Evolutionary conservation across 2,888 invertebrate species (phyloP).

Genomic region (Harpalus rufipes): DNA sequence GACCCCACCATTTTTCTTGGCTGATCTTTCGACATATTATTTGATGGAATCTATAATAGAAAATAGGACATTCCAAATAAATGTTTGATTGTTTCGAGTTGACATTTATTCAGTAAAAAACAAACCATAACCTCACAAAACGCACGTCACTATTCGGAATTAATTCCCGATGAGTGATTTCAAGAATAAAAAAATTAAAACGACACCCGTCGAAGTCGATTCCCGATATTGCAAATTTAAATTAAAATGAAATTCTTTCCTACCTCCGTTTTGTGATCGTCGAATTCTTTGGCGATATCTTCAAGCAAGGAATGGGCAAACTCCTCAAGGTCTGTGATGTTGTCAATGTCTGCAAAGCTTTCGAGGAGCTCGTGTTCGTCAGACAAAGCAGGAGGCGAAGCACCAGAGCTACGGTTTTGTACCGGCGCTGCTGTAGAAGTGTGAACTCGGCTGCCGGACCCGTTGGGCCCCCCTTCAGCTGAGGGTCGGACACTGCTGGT

Average conservation of each 20-base stretch:
- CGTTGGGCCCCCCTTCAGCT: constrained; percentile 93
- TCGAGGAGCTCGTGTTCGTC: constrained; percentile 82
- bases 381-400: neutral
- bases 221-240: no score
- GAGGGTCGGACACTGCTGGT: constrained; percentile 85
- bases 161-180: no score
- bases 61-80: no score
- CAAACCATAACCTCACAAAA: no score
- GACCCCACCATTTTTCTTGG: constrained; percentile 91
- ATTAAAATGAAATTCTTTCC: no score
- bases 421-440: constrained; percentile 42
- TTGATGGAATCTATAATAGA: constrained; percentile 76
- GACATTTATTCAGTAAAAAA: no score
- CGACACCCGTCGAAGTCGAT: no score
- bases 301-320: constrained; percentile 90
- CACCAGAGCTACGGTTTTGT: constrained; percentile 6
- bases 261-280: constrained; percentile 74
- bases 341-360: constrained; percentile 79
- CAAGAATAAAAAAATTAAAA: no score
- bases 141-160: no score
- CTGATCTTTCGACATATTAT: constrained; percentile 78
- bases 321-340: constrained; percentile 86
- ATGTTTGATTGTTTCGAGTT: no score
- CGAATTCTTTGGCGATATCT: constrained; percentile 86
- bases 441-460: constrained; percentile 74